Evolutionary conservation across 1,140 invertebrate species (phyloP), one percentile per base, ranked within the genome.

Genomic region (Drosophila tsacasi): DNA sequence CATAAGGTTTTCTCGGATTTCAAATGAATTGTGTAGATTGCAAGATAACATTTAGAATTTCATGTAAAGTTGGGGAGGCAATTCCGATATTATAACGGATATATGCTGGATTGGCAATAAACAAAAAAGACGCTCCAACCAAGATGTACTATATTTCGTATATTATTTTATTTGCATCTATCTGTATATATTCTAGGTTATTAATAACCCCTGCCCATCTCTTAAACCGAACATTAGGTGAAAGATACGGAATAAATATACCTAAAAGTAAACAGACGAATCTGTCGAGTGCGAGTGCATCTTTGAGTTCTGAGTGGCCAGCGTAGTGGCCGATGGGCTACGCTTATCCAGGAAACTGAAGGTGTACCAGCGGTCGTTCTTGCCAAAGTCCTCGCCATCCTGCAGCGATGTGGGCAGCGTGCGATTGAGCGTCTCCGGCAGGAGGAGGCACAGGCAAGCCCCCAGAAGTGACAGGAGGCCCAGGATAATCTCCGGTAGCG

Each of bases 361-460:
- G 17, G 60, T 79, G 40, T 77, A 92, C 91, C 91, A 92, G 15
- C 71, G 82, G 57, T 95, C 94, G 50, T 94, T 93, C 59, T 94
- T 94, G n/a, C 95, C 95, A 83, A 95, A 95, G 12, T 93, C 79
- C 89, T 95, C 95, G 1, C 94, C 95, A 77, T 95, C 95, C 68
- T 94, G 85, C 44, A 95, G 71, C 0, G 95, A 94, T 12, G 94
- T 93, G 13, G 95, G 95, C 27, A 95, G 75, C 3, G 94, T 94
- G 60, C 94, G 92, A 65, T 94, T 83, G 9, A 95, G 68, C 2
- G 85, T 90, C 58, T 90, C 85, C 5, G 85, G 86, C 27, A 90
- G 79, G 37, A 90, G 47, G n/a, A 90, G 72, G 39, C 94, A 95
- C 5, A 95, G 85, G 5, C 93, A 73, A 10, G 94, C 94, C 3